Base-by-base conservation (phyloP, 2,888 invertebrate species). In the Phragmatobia fuliginosa region DNA sequence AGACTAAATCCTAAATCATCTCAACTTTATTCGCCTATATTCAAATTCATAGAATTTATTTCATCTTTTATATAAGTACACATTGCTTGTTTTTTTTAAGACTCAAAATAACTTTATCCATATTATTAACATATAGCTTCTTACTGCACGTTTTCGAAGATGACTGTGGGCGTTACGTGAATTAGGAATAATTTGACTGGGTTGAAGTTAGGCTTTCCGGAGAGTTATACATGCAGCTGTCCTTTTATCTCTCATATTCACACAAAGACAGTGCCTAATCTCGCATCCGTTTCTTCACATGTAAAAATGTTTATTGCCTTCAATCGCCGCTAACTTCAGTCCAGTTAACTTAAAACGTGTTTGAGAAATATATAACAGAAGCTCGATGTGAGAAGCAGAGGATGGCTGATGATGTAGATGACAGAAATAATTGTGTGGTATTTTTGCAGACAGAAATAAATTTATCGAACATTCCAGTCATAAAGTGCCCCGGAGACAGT, bases 391-490 rank as follows among this genome's bases (percentile, higher is more conserved):
- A n/a, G n/a, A n/a, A n/a, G n/a, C n/a, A n/a, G n/a, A n/a, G n/a
- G n/a, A n/a, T n/a, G n/a, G n/a, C n/a, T n/a, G n/a, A n/a, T n/a
- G n/a, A n/a, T n/a, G n/a, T n/a, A n/a, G n/a, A n/a, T n/a, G n/a
- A n/a, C n/a, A n/a, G n/a, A n/a, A n/a, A n/a, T n/a, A n/a, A n/a
- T n/a, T n/a, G 28, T 25, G 28, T 56, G 16, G 16, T 56, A 28
- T 56, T 63, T 25, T 64, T 56, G 64, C 49, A 58, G 64, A 66
- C 25, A 58, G 52, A 38, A 68, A 18, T 21, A 8, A 56, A 38
- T 67, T 68, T 33, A 58, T 33, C 58, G 67, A 71, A 66, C 78
- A 79, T 79, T 79, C 78, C 78, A 71, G 65, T 62, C 49, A 64
- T 21, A n/a, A n/a, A n/a, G n/a, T n/a, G n/a, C n/a, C n/a, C n/a